A percentile compares a stretch with the other conserved stretches of the same genome.
phyloP scores from a whole-genome alignment of 2,797 vertebrate species.

The Austrolebias charrua region DNA sequence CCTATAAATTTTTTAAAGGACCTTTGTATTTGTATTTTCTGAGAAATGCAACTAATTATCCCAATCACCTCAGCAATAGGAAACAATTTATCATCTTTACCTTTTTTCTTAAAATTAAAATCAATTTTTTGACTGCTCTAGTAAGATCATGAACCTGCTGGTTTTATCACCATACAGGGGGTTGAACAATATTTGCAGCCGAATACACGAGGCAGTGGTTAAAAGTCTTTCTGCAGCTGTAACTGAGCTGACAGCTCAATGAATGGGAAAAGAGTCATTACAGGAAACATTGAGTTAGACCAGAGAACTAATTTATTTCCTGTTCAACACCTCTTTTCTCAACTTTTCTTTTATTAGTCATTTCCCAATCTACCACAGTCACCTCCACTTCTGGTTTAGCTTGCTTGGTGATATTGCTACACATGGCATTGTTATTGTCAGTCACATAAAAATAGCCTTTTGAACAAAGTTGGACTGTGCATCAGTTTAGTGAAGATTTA shows the following conservation, averaged over 20 bases:
- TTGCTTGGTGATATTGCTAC: neutral
- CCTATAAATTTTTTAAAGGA: too few species aligned
- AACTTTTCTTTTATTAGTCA: too few species aligned
- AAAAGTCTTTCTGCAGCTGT: constrained; percentile 55
- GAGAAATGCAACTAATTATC: too few species aligned
- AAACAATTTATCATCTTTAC: too few species aligned
- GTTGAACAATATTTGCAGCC: constrained; percentile 52
- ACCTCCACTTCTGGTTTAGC: neutral
- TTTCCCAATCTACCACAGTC: too few species aligned
- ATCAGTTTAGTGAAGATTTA: too few species aligned
- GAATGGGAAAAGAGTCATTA: constrained; percentile 45
- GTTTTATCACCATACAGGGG: constrained; percentile 31
- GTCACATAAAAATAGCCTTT: neutral
- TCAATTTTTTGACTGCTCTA: too few species aligned
- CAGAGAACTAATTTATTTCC: constrained; percentile 35
- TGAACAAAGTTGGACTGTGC: neutral
- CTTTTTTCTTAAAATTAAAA: too few species aligned
- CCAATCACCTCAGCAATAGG: too few species aligned
- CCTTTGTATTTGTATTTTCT: too few species aligned
- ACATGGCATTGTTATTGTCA: neutral
- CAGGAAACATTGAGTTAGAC: constrained; percentile 19
- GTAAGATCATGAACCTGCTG: neutral
- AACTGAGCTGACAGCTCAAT: constrained; percentile 33
- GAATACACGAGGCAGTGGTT: constrained; percentile 43
- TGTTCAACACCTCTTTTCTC: constrained; percentile 8